These are phyloP conservation scores for Danaus chrysippus DNA, from an alignment of 2,888 invertebrate genomes.

Conservation along the genomic window DNA sequence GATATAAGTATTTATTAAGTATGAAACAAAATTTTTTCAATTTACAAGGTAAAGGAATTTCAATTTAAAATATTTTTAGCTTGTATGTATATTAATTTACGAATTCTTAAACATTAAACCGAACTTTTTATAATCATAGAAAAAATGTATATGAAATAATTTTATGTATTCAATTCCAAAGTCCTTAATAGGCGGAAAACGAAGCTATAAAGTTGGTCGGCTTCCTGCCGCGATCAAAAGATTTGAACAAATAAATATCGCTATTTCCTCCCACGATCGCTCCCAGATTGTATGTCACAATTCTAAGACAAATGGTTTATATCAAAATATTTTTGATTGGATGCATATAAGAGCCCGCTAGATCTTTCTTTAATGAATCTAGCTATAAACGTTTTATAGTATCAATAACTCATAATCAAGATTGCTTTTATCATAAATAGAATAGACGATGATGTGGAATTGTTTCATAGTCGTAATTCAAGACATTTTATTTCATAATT, in stretches of 20 bases:
- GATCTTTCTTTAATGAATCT: too few species aligned
- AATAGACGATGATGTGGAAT: background rate
- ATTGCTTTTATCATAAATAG: too few species aligned
- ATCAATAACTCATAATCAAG: too few species aligned
- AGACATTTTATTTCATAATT: background rate
- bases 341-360: background rate
- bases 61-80: too few species aligned
- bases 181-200: conserved; percentile 12
- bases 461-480: background rate
- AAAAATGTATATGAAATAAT: background rate
- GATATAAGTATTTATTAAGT: too few species aligned
- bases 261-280: conserved; percentile 3
- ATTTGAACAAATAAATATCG: conserved; percentile 18
- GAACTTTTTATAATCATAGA: background rate
- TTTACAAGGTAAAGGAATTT: too few species aligned
- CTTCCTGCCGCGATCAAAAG: conserved; percentile 18
- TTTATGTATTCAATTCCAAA: conserved; percentile 6
- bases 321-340: background rate
- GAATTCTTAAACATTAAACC: too few species aligned
- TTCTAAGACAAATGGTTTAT: conserved; percentile 1
- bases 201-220: conserved; percentile 10
- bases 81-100: too few species aligned
- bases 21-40: too few species aligned
- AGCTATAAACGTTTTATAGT: too few species aligned
- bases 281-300: background rate